Conservation (phyloP, 2,888 invertebrate genomes). For the Agrotis ipsilon region DNA sequence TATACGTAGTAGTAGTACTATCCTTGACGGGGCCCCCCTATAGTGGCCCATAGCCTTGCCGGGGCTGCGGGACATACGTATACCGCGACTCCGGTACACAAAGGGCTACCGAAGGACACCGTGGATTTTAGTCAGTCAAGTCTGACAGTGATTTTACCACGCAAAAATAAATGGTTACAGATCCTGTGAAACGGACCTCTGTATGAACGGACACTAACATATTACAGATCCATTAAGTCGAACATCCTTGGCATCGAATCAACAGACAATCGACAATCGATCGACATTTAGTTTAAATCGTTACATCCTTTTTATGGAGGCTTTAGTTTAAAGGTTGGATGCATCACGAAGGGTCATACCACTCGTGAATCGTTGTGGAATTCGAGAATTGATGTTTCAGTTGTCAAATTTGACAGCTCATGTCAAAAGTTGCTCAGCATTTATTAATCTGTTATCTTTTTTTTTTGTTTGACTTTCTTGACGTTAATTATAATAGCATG, state of each 20-base stretch:
- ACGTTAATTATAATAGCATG: too few species aligned
- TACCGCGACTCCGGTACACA: too few species aligned
- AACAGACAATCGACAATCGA: constrained; percentile 51
- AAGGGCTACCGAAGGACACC: too few species aligned
- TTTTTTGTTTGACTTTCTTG: not conserved
- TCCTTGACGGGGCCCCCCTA: too few species aligned
- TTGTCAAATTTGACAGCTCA: constrained; percentile 49
- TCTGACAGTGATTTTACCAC: too few species aligned
- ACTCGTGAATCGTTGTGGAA: constrained; percentile 7
- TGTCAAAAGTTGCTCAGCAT: constrained; percentile 8
- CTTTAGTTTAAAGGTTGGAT: constrained; percentile 54
- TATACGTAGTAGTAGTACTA: too few species aligned
- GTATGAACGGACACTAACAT: too few species aligned
- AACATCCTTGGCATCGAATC: constrained; percentile 53
- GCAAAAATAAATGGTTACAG: too few species aligned
- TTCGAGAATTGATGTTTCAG: constrained; percentile 15
- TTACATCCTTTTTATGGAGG: constrained; percentile 59
- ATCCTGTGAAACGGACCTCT: too few species aligned
- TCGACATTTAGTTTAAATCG: constrained; percentile 52
- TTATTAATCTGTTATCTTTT: not conserved
- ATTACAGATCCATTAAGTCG: constrained; percentile 44
- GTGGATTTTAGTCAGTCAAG: too few species aligned
- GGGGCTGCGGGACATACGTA: too few species aligned
- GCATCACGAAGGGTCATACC: constrained; percentile 51
- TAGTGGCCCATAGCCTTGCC: too few species aligned